Base-by-base conservation (phyloP, 2,113 vertebrate genomes). In the Dicentrarchus labrax region DNA sequence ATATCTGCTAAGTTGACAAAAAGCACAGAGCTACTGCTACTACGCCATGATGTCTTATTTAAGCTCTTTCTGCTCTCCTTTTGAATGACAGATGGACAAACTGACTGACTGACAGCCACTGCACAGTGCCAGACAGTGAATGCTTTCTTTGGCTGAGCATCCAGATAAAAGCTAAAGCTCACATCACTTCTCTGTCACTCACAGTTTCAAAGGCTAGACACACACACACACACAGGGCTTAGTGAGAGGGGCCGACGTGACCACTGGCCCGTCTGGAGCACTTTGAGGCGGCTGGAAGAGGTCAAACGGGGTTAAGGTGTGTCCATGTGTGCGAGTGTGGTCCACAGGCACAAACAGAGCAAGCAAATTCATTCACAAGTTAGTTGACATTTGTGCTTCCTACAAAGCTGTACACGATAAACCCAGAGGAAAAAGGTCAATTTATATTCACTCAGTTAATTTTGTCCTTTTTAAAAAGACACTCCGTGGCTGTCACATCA, bases 131-230 rank as follows among this genome's bases (percentile, higher is more conserved):
- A 82, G 89, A 88, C 85, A 86, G 83, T 4, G 8, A 89, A 77
- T n/a, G 81, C 85, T 74, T 88, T 86, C 78, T 71, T 41, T 24
- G 77, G 68, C 91, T 82, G 87, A 92, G 87, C 86, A 88, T 90
- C 76, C 90, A 86, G 93, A 94, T 94, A 92, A 93, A 86, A 90
- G 76, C 86, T 73, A 69, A 80, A 51, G 72, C 85, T 90, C 90
- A 84, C 78, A 87, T 86, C 83, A 69, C 84, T 85, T 72, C 68
- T 83, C 89, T 93, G 91, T 93, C 90, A 90, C 83, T 91, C 90
- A 57, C 1, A 7, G 80, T 75, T 86, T 84, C 80, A 66, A 43
- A 72, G 84, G 71, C 82, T 53, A 38, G 76, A 87, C 80, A 87
- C 30, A 30, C 30, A 30, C 30, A 87, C 60, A 86, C 68, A 85